phyloP scores from a whole-genome alignment of 2,888 invertebrate species.

The Pachymerium ferrugineum region DNA sequence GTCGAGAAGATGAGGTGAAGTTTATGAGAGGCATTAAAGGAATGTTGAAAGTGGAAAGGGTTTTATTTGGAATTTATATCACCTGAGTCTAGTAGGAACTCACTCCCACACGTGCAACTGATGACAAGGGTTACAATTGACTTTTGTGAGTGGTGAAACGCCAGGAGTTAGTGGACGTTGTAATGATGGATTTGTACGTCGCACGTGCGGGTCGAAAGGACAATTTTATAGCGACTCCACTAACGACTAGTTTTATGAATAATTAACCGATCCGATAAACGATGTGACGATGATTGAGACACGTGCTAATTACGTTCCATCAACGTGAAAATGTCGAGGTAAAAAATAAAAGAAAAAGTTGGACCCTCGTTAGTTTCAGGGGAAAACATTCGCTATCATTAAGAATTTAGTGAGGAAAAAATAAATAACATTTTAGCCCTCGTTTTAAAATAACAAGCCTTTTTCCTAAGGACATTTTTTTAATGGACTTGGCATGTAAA shows the following conservation, averaged over 20 bases:
- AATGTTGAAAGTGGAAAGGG: not conserved
- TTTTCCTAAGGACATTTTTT: too few species aligned
- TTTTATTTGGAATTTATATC: not conserved
- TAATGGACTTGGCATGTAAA: too few species aligned
- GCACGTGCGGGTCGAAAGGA: not conserved
- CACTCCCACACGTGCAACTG: not conserved
- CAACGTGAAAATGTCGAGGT: not conserved
- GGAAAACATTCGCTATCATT: too few species aligned
- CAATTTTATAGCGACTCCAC: not conserved
- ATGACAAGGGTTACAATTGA: conserved; percentile 14
- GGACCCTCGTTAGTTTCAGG: too few species aligned
- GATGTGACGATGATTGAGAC: not conserved
- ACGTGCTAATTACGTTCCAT: not conserved
- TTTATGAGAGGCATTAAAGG: conserved; percentile 1
- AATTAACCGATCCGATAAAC: conserved; percentile 3
- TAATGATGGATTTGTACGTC: not conserved
- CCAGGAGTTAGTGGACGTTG: not conserved
- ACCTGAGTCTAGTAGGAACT: not conserved
- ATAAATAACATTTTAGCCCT: too few species aligned
- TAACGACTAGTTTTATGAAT: conserved; percentile 17
- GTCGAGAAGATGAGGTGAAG: conserved; percentile 9
- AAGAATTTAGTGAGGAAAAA: too few species aligned
- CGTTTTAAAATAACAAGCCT: too few species aligned
- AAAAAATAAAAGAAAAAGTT: not conserved
- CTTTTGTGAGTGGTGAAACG: not conserved